Evolutionary conservation across 2,797 vertebrate genomes (phyloP).

Genomic region (Smutsia gigantea): DNA sequence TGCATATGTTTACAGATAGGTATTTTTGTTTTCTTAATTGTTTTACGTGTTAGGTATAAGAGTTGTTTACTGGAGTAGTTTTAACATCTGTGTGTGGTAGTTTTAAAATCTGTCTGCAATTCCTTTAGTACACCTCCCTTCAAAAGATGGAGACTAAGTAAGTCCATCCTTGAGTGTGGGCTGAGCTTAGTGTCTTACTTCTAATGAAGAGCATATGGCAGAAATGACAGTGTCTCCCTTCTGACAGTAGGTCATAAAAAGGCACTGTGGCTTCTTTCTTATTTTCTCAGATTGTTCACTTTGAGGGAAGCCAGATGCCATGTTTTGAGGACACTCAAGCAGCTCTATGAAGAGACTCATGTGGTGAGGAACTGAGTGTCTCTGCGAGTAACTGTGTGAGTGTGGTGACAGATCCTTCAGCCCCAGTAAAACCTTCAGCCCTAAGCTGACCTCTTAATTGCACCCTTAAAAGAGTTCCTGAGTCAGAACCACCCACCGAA

Average conservation of each 20-base stretch:
- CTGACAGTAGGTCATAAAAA: background rate
- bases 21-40: background rate
- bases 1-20: background rate
- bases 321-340: background rate
- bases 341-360: background rate
- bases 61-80: background rate
- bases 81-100: background rate
- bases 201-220: background rate
- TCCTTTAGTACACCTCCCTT: background rate
- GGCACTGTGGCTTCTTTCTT: background rate
- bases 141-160: background rate
- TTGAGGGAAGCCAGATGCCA: background rate
- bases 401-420: background rate
- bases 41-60: background rate
- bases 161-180: background rate
- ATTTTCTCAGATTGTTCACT: background rate
- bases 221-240: background rate
- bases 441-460: background rate
- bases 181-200: background rate
- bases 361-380: background rate
- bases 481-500: background rate
- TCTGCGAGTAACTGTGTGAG: background rate
- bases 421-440: background rate
- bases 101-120: background rate
- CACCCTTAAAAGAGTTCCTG: background rate